Base-by-base conservation (phyloP, 1,140 invertebrate species). In the Drosophila murphyi region DNA sequence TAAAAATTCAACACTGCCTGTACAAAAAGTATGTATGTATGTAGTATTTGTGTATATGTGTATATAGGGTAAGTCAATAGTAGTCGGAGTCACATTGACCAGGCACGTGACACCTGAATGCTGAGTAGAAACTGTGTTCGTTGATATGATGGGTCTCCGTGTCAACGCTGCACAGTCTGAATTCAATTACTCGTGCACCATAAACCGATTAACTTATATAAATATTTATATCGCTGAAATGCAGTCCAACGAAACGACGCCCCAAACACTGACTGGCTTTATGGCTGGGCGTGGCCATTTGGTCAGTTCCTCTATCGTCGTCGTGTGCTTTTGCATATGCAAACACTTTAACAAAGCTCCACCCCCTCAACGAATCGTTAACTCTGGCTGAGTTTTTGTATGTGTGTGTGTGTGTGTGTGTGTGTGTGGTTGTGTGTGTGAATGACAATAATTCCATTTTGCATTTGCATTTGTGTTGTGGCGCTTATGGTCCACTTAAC, bases 161-260 rank as follows among this genome's bases (percentile, higher is more conserved):
- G 68, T 67, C 63, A 67, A 34, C 54, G 29, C 10, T n/a, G 10
- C 51, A 20, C 31, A 69, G 57, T 65, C 65, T 73, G 72, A 88
- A 88, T 88, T 88, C 83, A 88, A 88, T 88, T 88, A 88, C 85
- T 88, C 85, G 83, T 88, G 83, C 85, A 51, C 85, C 83, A 88
- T 88, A 88, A 88, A 89, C 83, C 83, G 83, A 88, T 88, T 88
- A 88, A 88, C 85, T 88, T 88, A 76, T 88, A 88, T 88, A 89
- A 88, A 88, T 88, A 88, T 88, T 88, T 88, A 88, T 88, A 88
- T 88, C 83, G 76, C 48, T 80, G 80, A 88, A 80, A 78, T 80
- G 85, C 83, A 88, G 79, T 76, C 67, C 60, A 37, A 8, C 10
- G 39, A n/a, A 43, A 43, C 39, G 39, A 10, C 51, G 64, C 60